Evolutionary conservation across 2,113 vertebrate species (phyloP), one percentile per base, ranked within the genome.

Genomic region (Pangasianodon gigas): DNA sequence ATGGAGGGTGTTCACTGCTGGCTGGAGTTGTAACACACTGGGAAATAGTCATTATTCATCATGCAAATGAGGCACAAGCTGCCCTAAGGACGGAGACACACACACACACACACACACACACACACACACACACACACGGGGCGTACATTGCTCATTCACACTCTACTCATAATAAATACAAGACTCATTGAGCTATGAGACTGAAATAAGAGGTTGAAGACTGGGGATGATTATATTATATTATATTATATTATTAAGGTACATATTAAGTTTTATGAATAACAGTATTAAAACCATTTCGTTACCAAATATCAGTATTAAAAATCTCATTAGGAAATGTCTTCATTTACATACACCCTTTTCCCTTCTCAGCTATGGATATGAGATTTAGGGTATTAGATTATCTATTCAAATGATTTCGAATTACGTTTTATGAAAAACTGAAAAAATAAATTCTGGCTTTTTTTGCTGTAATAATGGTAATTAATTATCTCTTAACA

Each of bases 21-120:
- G 52, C 48, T 77, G 54, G 71, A 85, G 82, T 46, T 79, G 67
- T 62, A 85, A 65, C 69, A 37, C 54, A n/a, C 58, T 75, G 54
- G 54, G 56, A 86, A 58, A 81, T 37, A 77, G 29, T 81, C 71
- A 85, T 90, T 90, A 90, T 85, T 88, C 89, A 75, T 84, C 67
- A 84, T 77, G 75, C 60, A 88, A 88, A 90, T 88, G 18, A 85
- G 69, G 52, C 51, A n/a, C 52, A 85, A 54, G 79, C 79, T 54
- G 48, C 69, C 80, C n/a, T 83, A 41, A 83, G 41, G 21, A 77
- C 60, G 14, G 81, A 58, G 46, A 83, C 77, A 51, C 84, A 51
- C 52, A 84, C 71, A 65, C 71, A 85, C 46, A 85, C 82, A 26
- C 89, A 75, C 89, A 75, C 80, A 44, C 80, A 11, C 88, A 56